phyloP scores from a whole-genome alignment of 2,113 vertebrate species.

The Grallaria varia region DNA sequence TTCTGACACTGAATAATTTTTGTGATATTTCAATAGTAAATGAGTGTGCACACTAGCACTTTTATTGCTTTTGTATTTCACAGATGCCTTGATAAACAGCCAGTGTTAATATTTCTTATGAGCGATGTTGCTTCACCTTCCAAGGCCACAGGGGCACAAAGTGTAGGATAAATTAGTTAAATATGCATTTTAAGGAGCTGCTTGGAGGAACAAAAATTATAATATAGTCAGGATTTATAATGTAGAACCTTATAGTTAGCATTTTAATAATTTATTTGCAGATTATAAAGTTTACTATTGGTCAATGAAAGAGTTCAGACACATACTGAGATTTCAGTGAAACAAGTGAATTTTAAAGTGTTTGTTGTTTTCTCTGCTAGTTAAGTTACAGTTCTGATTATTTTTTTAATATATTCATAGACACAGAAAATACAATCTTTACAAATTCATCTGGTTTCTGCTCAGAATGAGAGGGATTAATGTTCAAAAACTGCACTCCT shows the following conservation, averaged over 20 bases:
- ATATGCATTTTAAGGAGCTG: slow-evolving; percentile 63
- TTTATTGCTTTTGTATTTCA: slow-evolving; percentile 80
- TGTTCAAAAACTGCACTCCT: slow-evolving; percentile 23
- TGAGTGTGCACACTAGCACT: slow-evolving; percentile 45
- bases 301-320: background rate
- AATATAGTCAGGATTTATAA: slow-evolving; percentile 37
- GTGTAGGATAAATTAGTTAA: slow-evolving; percentile 64
- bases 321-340: background rate
- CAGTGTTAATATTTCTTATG: slow-evolving; percentile 77
- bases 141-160: slow-evolving; percentile 71
- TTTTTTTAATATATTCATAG: background rate
- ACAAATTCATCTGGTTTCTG: slow-evolving; percentile 28
- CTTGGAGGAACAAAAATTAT: slow-evolving; percentile 49
- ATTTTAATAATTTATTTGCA: slow-evolving; percentile 66
- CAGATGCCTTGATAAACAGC: slow-evolving; percentile 76
- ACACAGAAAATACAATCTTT: background rate
- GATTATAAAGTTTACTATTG: slow-evolving; percentile 41
- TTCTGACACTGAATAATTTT: slow-evolving; percentile 84
- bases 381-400: background rate
- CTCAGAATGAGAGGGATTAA: background rate
- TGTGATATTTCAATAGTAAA: slow-evolving; percentile 78
- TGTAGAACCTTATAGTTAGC: slow-evolving; percentile 38
- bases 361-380: background rate
- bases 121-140: slow-evolving; percentile 67
- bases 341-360: background rate